A percentile compares a stretch with the other conserved stretches of the same genome.
Conservation (phyloP, 1,140 invertebrate species). For the Heterodera schachtii region DNA sequence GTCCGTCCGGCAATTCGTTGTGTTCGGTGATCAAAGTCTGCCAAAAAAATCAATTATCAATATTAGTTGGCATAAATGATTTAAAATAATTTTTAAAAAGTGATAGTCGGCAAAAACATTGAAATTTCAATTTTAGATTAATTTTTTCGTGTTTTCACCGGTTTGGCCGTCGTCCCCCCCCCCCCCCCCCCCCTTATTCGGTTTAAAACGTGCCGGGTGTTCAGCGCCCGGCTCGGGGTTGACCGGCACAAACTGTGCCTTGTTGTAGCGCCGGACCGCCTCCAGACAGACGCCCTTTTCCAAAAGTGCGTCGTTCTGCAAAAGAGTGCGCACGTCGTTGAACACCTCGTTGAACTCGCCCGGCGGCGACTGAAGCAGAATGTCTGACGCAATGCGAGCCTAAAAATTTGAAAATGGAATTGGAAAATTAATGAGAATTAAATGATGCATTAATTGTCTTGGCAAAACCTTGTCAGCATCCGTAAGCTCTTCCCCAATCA, state of each 20-base stretch:
- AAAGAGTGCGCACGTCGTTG: conserved; percentile 91
- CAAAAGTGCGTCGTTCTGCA: conserved; percentile 91
- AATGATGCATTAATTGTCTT: too few relatives aligned
- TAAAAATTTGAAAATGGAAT: neutral
- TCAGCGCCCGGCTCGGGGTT: conserved; percentile 80
- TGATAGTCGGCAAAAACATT: too few relatives aligned
- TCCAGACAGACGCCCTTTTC: conserved; percentile 83
- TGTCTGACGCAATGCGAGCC: conserved; percentile 33
- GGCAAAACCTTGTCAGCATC: conserved; percentile 24
- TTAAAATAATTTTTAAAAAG: too few relatives aligned
- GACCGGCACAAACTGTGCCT: conserved; percentile 96
- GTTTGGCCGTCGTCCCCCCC: too few relatives aligned
- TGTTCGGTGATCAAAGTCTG: conserved; percentile 89
- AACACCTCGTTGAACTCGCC: conserved; percentile 99
- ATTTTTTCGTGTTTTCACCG: too few relatives aligned
- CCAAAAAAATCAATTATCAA: neutral
- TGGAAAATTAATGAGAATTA: too few relatives aligned
- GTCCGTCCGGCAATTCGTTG: conserved; percentile 85
- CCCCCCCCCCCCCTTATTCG: too few relatives aligned
- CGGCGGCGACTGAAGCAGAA: conserved; percentile 40
- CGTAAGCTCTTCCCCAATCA: conserved; percentile 24
- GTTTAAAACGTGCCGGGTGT: conserved; percentile 69
- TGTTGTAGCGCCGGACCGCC: conserved; percentile 96
- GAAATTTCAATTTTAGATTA: too few relatives aligned
- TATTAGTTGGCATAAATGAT: too few relatives aligned